A percentile compares a stretch with the other conserved stretches of the same genome.
Conservation (phyloP, 1,140 invertebrate genomes). For the Euwallacea similis region DNA sequence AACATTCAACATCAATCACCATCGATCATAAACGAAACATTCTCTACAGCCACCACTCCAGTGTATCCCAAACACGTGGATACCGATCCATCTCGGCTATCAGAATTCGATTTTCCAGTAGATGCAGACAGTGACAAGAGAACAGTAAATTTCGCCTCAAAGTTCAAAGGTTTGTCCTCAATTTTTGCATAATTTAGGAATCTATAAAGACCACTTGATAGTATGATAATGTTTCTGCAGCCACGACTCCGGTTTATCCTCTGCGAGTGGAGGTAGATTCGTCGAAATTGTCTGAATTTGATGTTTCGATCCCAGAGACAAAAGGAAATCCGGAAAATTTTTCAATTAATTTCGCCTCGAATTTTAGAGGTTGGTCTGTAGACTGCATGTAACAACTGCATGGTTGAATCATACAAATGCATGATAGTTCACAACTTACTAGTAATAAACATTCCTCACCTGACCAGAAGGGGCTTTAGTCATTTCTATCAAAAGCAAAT, state of each 20-base stretch:
- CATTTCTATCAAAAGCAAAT: background rate
- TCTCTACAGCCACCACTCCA: conserved; percentile 46
- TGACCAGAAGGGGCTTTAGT: background rate
- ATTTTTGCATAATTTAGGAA: too few species aligned
- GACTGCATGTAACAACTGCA: background rate
- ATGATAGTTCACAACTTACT: background rate
- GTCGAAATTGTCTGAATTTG: conserved; percentile 26
- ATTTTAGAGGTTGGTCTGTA: conserved; percentile 15
- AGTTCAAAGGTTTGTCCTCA: conserved; percentile 27
- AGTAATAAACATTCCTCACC: too few species aligned
- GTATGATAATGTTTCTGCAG: background rate
- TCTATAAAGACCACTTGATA: too few species aligned
- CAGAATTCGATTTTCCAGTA: conserved; percentile 25
- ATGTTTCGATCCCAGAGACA: background rate
- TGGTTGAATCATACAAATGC: background rate
- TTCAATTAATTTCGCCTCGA: conserved; percentile 20
- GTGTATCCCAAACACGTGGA: conserved; percentile 43
- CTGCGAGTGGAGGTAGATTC: conserved; percentile 33
- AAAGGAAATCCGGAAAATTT: background rate
- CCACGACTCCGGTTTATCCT: conserved; percentile 30
- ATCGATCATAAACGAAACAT: background rate
- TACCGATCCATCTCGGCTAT: conserved; percentile 17
- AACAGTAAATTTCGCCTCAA: conserved; percentile 26
- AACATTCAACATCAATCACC: background rate
- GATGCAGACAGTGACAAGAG: background rate